Base-by-base conservation (phyloP, 2,888 invertebrate species). In the Trichopria drosophilae region DNA sequence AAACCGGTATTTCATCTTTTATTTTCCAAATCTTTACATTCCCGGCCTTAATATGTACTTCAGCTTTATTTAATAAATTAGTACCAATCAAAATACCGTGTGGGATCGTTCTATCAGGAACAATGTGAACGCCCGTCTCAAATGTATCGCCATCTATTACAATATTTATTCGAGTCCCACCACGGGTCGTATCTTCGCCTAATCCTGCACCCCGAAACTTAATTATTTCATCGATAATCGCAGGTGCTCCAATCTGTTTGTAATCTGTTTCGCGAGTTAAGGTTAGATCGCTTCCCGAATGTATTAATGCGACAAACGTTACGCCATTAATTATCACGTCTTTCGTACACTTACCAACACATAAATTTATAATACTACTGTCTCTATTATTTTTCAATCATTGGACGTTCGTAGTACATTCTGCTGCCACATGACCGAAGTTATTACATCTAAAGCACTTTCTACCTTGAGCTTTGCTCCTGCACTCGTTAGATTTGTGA, bases 271-370 rank as follows among this genome's bases (percentile, higher is more conserved):
- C 52, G 0, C 34, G 48, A 23, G 55, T 51, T 3, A 62, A 5
- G 6, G 51, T 49, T 10, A 55, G 9, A 24, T 60, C 51, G 29
- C 58, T 54, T 1, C 47, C 53, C 0, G 53, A 41, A 15, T 57
- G 55, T 5, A 57, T n/a, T n/a, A n/a, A n/a, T n/a, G n/a, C n/a
- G n/a, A n/a, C n/a, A n/a, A n/a, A n/a, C n/a, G n/a, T n/a, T n/a
- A n/a, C n/a, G n/a, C n/a, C n/a, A n/a, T n/a, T n/a, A n/a, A n/a
- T n/a, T n/a, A n/a, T n/a, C n/a, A 51, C 40, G 1, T 28, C n/a
- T 22, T 54, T 54, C 13, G 13, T 31, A 28, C 40, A 57, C 32
- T 53, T n/a, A n/a, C n/a, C n/a, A n/a, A n/a, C n/a, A n/a, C n/a
- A n/a, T n/a, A n/a, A n/a, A n/a, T n/a, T n/a, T n/a, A n/a, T n/a